phyloP scores from a whole-genome alignment of 2,113 vertebrate species.

The Herpailurus yagouaroundi region DNA sequence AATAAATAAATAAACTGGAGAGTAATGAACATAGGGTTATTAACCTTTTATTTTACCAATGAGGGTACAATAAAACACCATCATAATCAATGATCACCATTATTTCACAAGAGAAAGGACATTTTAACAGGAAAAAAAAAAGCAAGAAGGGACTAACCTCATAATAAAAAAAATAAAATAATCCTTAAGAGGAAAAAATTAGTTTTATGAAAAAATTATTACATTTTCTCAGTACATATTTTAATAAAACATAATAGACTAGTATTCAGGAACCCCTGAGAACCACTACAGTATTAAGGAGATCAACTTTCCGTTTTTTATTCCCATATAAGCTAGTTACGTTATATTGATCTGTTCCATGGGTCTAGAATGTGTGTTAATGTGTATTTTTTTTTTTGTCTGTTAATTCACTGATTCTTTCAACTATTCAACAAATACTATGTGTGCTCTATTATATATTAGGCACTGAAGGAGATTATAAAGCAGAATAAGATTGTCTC shows the following conservation, averaged over 20 bases:
- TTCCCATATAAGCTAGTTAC: background rate
- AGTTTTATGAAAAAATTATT: background rate
- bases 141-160: background rate
- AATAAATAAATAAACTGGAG: background rate
- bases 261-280: background rate
- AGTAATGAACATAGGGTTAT: background rate
- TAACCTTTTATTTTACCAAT: background rate
- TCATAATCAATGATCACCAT: background rate
- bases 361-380: background rate
- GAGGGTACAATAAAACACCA: background rate
- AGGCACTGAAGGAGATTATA: background rate
- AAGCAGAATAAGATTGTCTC: background rate
- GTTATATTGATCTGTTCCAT: background rate
- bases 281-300: background rate
- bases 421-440: constrained; percentile 7
- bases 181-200: background rate
- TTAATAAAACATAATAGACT: background rate
- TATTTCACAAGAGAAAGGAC: background rate
- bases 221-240: background rate
- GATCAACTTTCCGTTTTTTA: background rate
- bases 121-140: background rate
- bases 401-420: background rate
- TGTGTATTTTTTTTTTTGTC: background rate
- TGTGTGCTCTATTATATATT: background rate
- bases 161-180: background rate